These are phyloP conservation scores for Amphilophus citrinellus DNA, from an alignment of 2,113 vertebrate genomes.

Conservation along the genomic window DNA sequence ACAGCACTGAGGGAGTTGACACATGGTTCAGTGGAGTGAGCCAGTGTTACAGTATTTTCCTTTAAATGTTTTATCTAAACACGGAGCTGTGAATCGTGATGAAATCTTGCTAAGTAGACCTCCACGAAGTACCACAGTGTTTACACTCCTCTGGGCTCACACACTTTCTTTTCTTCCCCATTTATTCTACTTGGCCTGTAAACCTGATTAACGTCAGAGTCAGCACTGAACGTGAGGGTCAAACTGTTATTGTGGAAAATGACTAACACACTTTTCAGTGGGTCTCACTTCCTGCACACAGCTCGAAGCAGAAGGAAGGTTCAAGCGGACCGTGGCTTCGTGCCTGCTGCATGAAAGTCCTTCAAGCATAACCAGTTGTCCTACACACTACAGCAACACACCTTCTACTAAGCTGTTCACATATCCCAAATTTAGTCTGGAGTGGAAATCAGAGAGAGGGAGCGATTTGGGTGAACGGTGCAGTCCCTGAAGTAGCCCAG, in stretches of 20 bases:
- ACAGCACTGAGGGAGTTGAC: constrained; percentile 36
- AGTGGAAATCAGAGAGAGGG: constrained; percentile 60
- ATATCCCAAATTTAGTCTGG: constrained; percentile 56
- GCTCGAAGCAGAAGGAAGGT: neutral
- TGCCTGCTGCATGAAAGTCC: constrained; percentile 32
- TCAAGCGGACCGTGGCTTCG: neutral
- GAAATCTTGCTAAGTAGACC: constrained; percentile 35
- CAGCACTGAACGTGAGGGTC: constrained; percentile 42
- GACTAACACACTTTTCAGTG: constrained; percentile 60
- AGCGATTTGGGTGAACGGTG: constrained; percentile 37
- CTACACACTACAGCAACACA: constrained; percentile 43
- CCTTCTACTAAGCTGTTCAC: constrained; percentile 68
- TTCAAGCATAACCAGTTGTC: constrained; percentile 54
- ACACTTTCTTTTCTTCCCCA: constrained; percentile 1
- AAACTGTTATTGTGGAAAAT: constrained; percentile 68
- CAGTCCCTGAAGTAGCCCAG: constrained; percentile 61
- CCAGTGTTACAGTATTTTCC: constrained; percentile 44
- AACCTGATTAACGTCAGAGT: constrained; percentile 61
- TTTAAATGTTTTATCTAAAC: constrained; percentile 13
- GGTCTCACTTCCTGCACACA: constrained; percentile 17
- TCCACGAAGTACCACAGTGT: constrained; percentile 24
- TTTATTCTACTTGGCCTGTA: constrained; percentile 24
- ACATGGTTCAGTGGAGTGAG: constrained; percentile 42
- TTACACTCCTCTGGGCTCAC: constrained; percentile 6
- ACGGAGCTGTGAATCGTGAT: constrained; percentile 41